phyloP scores from a whole-genome alignment of 2,113 vertebrate species.

The Eolophus roseicapilla region DNA sequence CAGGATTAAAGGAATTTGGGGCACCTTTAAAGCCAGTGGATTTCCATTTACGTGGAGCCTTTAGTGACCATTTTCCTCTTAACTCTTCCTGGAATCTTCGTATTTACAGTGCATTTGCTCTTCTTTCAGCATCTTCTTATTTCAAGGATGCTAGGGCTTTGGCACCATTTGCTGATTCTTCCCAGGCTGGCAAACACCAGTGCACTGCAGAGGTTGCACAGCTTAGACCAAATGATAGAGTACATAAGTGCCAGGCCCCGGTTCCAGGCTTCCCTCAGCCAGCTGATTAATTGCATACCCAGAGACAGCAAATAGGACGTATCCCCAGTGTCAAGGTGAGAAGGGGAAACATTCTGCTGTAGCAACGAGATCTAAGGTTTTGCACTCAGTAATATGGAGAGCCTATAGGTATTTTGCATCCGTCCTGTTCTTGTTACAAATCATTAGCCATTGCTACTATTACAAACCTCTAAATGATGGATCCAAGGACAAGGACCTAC shows the following conservation, averaged over 20 bases:
- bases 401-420: neutral
- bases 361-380: neutral
- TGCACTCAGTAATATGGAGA: neutral
- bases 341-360: fast-evolving
- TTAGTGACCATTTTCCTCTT: neutral
- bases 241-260: neutral
- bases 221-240: neutral
- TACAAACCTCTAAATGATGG: neutral
- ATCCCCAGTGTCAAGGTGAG: neutral
- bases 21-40: neutral
- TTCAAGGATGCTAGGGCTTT: neutral
- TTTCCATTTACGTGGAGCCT: neutral
- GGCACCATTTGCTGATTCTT: neutral
- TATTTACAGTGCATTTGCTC: neutral
- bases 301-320: neutral
- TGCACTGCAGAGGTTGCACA: neutral
- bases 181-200: neutral
- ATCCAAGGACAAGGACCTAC: neutral
- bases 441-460: neutral
- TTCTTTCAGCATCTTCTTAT: neutral
- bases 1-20: neutral
- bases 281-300: neutral
- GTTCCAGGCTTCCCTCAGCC: neutral
- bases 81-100: neutral
- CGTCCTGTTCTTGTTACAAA: neutral